Percentiles rank a stretch among this genome's conserved stretches.
Conservation (phyloP, 1,140 invertebrate genomes). For the Conus betulinus region DNA sequence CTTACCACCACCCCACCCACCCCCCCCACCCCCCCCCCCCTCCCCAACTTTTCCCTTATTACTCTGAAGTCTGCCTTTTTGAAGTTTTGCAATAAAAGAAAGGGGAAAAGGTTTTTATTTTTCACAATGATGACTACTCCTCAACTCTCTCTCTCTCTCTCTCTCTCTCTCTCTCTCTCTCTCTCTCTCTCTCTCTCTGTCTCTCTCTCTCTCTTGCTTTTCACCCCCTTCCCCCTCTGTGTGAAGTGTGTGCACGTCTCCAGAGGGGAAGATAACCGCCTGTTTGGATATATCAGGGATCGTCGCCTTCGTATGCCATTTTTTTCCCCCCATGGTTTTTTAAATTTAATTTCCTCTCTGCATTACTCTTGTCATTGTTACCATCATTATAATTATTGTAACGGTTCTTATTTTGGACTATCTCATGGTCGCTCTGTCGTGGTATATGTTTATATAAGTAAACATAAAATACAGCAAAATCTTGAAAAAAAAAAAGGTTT, state of each 20-base stretch:
- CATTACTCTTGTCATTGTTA: constrained; percentile 4
- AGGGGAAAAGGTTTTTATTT: constrained; percentile 12
- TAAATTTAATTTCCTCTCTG: not conserved
- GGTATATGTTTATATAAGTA: constrained; percentile 19
- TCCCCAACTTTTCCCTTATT: no score
- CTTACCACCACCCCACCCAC: no score
- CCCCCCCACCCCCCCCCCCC: no score
- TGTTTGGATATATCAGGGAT: not conserved
- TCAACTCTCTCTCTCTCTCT: no score
- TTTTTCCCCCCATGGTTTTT: no score
- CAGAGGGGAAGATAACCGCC: not conserved
- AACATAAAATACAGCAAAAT: not conserved
- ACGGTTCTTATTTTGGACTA: not conserved
- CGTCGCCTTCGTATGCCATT: not conserved
- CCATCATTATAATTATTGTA: constrained; percentile 23
- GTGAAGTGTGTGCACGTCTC: no score
- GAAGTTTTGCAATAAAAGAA: constrained; percentile 20
- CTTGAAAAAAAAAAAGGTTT: not conserved
- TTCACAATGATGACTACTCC: not conserved
- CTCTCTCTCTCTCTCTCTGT: no score
- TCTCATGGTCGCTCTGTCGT: constrained; percentile 27
- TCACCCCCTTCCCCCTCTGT: no score
- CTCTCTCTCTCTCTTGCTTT: no score
- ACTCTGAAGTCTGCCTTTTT: constrained; percentile 12
- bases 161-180: no score